These are phyloP conservation scores for Melipona bicolor DNA, from an alignment of 2,888 invertebrate genomes.

Conservation along the genomic window DNA sequence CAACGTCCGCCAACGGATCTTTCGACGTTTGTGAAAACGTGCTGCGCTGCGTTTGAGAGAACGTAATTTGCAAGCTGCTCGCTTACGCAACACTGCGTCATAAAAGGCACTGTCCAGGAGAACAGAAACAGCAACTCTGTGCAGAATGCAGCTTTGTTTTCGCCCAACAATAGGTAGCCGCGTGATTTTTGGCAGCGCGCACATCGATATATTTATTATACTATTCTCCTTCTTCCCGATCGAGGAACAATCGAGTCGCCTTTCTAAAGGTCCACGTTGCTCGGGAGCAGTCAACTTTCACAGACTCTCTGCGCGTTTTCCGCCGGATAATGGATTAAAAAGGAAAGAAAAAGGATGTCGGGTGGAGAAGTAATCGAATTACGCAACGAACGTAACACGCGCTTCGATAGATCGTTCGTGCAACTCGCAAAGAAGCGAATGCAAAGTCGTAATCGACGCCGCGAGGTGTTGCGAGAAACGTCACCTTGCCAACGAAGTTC, in stretches of 20 bases:
- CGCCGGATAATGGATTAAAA: neutral
- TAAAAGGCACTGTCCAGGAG: constrained; percentile 21
- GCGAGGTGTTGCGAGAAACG: constrained; percentile 27
- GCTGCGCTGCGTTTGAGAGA: no score
- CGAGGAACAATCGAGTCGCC: constrained; percentile 14
- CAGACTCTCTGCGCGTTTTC: neutral
- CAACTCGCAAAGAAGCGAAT: constrained; percentile 20
- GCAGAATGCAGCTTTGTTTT: constrained; percentile 37
- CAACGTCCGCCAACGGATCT: no score
- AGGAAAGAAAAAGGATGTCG: neutral
- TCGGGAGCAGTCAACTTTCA: constrained; percentile 10
- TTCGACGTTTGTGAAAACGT: no score
- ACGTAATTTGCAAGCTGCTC: no score
- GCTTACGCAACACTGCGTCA: neutral
- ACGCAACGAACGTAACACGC: constrained; percentile 18
- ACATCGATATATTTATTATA: constrained; percentile 26
- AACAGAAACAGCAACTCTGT: constrained; percentile 13
- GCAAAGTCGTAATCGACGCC: constrained; percentile 24
- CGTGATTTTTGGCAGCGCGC: constrained; percentile 41
- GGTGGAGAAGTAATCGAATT: constrained; percentile 9
- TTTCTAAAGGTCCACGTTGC: neutral
- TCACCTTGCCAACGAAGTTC: constrained; percentile 25
- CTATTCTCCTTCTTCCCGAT: no score
- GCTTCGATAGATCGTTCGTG: neutral
- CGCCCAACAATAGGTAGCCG: constrained; percentile 47